phyloP scores from a whole-genome alignment of 2,888 invertebrate genomes.

The Tineola bisselliella region DNA sequence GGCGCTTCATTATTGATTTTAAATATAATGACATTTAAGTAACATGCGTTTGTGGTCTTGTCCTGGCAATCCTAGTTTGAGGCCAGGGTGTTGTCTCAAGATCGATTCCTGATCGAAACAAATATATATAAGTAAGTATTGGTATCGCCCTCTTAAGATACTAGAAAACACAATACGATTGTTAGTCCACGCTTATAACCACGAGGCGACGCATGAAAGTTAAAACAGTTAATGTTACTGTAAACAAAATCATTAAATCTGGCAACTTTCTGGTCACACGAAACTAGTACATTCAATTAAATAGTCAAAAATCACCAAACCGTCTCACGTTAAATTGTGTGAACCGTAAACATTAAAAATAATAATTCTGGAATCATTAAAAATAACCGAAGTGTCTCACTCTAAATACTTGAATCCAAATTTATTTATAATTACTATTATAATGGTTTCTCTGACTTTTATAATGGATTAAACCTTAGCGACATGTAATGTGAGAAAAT shows the following conservation, averaged over 20 bases:
- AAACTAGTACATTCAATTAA: slow-evolving; percentile 31
- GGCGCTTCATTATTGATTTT: no score
- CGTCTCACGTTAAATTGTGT: slow-evolving; percentile 28
- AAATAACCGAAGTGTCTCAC: slow-evolving; percentile 23
- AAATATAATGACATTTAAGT: no score
- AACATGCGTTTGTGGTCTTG: no score
- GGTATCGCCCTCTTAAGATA: no score
- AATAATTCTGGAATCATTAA: slow-evolving; percentile 26
- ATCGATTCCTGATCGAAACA: no score
- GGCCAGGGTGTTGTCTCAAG: no score
- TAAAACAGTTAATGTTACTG: neutral
- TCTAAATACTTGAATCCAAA: slow-evolving; percentile 21
- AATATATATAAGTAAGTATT: no score
- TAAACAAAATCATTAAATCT: slow-evolving; percentile 9
- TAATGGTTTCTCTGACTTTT: slow-evolving; percentile 17
- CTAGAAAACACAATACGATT: no score
- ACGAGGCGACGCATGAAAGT: neutral
- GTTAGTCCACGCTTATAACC: no score
- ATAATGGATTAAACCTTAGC: slow-evolving; percentile 13
- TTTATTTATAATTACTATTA: slow-evolving; percentile 27
- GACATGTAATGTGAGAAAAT: slow-evolving; percentile 26
- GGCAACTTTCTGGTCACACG: slow-evolving; percentile 5
- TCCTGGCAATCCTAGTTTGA: no score
- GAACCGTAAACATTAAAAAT: slow-evolving; percentile 28
- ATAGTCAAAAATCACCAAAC: slow-evolving; percentile 26